Conservation (phyloP, 2,888 invertebrate species). For the Poecilobothrus nobilitatus region DNA sequence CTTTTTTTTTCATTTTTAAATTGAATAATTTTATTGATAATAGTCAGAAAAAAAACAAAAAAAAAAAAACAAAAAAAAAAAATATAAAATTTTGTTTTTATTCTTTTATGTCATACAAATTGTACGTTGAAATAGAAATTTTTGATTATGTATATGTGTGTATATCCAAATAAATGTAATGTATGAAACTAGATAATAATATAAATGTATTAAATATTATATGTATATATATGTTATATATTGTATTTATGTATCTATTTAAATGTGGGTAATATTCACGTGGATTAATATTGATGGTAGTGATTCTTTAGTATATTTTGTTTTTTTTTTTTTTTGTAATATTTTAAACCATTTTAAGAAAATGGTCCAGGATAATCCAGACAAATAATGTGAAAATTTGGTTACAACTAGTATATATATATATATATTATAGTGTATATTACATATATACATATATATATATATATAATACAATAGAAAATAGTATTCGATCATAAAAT, state of each 20-base stretch:
- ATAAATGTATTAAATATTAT: background rate
- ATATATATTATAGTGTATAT: background rate
- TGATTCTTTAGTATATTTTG: background rate
- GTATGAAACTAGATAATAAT: background rate
- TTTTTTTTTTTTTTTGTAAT: too few relatives aligned
- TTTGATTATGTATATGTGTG: background rate
- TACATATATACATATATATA: too few relatives aligned
- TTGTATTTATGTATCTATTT: background rate
- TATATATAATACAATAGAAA: too few relatives aligned
- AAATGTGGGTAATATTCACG: conserved; percentile 1
- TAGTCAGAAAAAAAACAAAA: background rate
- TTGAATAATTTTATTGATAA: conserved; percentile 3
- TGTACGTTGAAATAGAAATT: too few relatives aligned
- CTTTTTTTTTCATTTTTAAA: background rate
- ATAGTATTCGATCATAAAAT: too few relatives aligned
- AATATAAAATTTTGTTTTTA: too few relatives aligned
- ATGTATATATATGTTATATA: background rate
- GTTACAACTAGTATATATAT: background rate
- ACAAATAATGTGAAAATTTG: background rate
- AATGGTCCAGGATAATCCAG: background rate
- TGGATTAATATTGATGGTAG: background rate
- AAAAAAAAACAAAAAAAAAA: background rate
- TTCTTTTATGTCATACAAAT: too few relatives aligned
- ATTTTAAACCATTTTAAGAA: background rate
- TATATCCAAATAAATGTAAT: background rate